A percentile compares a stretch with the other conserved stretches of the same genome.
These are phyloP conservation scores for Malaclemys terrapin DNA, from an alignment of 2,113 vertebrate genomes.

Conservation along the genomic window DNA sequence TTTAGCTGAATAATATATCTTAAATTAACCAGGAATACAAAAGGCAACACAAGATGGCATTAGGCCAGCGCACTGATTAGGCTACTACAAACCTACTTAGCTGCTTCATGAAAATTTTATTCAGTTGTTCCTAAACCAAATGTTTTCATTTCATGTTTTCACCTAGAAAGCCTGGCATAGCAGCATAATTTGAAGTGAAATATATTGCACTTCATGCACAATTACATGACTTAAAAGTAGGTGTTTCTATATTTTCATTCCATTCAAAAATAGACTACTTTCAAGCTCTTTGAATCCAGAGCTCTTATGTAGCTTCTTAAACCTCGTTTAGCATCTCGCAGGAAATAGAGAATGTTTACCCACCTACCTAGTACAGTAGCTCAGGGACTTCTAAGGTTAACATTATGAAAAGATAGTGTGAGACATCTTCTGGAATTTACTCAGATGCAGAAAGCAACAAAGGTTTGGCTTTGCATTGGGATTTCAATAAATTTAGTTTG, in stretches of 20 bases:
- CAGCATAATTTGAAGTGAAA: background rate
- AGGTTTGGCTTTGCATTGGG: background rate
- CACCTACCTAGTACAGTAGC: background rate
- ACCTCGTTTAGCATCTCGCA: background rate
- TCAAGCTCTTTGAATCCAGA: background rate
- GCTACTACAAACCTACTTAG: slow-evolving; percentile 15
- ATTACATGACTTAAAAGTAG: background rate
- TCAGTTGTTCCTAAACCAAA: background rate
- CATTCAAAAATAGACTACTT: background rate
- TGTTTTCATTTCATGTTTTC: background rate
- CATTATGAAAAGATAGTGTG: background rate
- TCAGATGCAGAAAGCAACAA: background rate
- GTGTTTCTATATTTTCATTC: background rate
- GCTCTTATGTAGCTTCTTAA: background rate
- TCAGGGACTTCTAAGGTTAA: background rate
- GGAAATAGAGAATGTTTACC: background rate
- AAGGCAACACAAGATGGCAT: slow-evolving; percentile 36
- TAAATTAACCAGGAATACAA: slow-evolving; percentile 36
- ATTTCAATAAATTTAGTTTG: slow-evolving; percentile 44
- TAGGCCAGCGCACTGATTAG: background rate
- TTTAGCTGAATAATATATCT: background rate
- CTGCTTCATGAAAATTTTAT: slow-evolving; percentile 20
- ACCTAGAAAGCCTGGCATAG: background rate
- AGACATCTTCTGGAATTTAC: slow-evolving; percentile 15
- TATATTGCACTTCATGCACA: background rate